Evolutionary conservation across 2,797 vertebrate genomes (phyloP).

Genomic region (Paratrypauchen microcephalus): DNA sequence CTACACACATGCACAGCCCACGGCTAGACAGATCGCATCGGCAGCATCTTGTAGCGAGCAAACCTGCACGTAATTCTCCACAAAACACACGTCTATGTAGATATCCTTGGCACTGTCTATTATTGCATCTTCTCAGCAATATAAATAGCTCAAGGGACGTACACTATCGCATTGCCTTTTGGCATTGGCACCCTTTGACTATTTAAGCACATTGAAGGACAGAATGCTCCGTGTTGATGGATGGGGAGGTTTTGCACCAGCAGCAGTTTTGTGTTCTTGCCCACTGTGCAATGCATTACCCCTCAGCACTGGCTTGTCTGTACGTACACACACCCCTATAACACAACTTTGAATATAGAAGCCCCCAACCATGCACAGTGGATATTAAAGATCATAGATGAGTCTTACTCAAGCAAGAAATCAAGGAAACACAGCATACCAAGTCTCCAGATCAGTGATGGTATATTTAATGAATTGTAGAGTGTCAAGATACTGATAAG

Average conservation of each 20-base stretch:
- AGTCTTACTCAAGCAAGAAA: neutral
- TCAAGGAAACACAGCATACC: neutral
- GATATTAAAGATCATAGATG: neutral
- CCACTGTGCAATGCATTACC: slow-evolving; percentile 24
- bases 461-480: neutral
- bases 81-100: neutral
- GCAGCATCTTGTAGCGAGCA: slow-evolving; percentile 35
- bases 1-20: slow-evolving; percentile 23
- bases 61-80: slow-evolving; percentile 23
- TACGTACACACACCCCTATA: slow-evolving; percentile 4
- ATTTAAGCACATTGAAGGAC: slow-evolving; percentile 46
- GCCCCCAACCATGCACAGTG: neutral
- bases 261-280: slow-evolving; percentile 11
- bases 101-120: slow-evolving; percentile 7
- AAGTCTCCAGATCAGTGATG: neutral
- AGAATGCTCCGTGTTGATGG: slow-evolving; percentile 32
- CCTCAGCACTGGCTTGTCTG: neutral
- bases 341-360: slow-evolving; percentile 6
- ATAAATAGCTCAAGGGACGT: slow-evolving; percentile 52
- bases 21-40: slow-evolving; percentile 30
- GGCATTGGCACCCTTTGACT: slow-evolving; percentile 31
- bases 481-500: neutral
- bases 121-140: slow-evolving; percentile 32
- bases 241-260: slow-evolving; percentile 33
- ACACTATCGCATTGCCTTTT: slow-evolving; percentile 51